Evolutionary conservation across 2,888 invertebrate species (phyloP), one percentile per base, ranked within the genome.

Genomic region (Hypercompe scribonia): DNA sequence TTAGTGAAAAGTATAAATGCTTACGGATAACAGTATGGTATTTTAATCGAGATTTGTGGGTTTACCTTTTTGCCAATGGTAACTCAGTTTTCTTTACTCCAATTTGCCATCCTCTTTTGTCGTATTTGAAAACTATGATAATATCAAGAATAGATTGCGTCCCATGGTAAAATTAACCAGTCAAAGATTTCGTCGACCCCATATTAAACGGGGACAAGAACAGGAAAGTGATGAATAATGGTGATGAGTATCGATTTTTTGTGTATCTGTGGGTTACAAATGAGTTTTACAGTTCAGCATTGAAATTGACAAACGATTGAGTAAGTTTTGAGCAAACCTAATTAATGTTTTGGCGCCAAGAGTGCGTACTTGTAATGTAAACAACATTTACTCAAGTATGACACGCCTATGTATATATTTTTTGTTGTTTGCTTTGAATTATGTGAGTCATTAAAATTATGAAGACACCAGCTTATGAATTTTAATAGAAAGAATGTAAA

Each of bases 351-450:
- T 63, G 61, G 68, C 54, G 71, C 71, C 80, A 76, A 71, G 61
- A 72, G 68, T 67, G 78, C 74, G 50, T 24, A 50, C 50, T 50
- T 72, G 74, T 79, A 24, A 50, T 24, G 50, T 50, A 50, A 50
- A 50, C 50, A 50, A 65, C 74, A 66, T 69, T 65, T 68, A 65
- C 69, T 39, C 71, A 77, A 73, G 73, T 72, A 63, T 66, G 65
- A 72, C 65, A 58, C 65, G 54, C 36, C 68, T 78, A 79, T 76
- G 67, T 76, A 81, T 77, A 65, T 34, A 68, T 28, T n/a, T 76
- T 61, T 79, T 79, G 70, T 80, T 78, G 71, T 76, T 68, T 76
- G 70, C 78, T 77, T 28, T 75, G 70, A 36, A 65, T 65, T 65
- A 63, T 33, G 70, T 54, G 70, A 61, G 39, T 46, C 69, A 74